Evolutionary conservation across 2,888 invertebrate genomes (phyloP), one percentile per base, ranked within the genome.

Genomic region (Dryococelus australis): DNA sequence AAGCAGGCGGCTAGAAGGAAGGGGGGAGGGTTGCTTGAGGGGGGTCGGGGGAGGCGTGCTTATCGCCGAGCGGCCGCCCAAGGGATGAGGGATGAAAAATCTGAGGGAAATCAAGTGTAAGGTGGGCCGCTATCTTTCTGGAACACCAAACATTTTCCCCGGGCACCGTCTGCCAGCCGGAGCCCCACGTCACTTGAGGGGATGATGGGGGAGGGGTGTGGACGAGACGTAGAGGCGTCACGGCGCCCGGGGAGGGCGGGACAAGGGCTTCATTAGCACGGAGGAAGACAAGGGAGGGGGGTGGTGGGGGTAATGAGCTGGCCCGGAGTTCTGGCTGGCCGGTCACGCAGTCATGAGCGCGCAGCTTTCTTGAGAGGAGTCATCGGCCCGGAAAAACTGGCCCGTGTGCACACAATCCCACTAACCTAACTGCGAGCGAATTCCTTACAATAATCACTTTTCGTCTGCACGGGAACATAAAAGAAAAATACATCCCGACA

Each of bases 41-140:
- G 8, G 43, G 81, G 26, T 26, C 4, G 35, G 26, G 86, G 65
- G 87, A 80, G 47, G 86, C 78, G 79, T 85, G 85, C 87, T 87
- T 87, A 87, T 87, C 87, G 87, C 88, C 87, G 85, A 87, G 91
- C 91, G 92, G 90, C 92, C 91, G 87, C 86, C 84, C 78, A 85
- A 79, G 85, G 87, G 84, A 80, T 86, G 89, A 86, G 86, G 87
- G 88, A 87, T 88, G 89, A 89, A 88, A 89, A 89, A 89, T 89
- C 89, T 88, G 87, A 84, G 92, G 92, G 92, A 92, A 92, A 92
- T 92, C 92, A 92, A 92, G 91, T 92, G 92, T 92, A 88, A 88
- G 88, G 87, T 87, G 88, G 87, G 86, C 80, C 78, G 89, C 86
- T 89, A 89, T 89, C 89, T 87, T 88, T 87, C 88, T 87, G 87